Conservation (phyloP, 2,797 vertebrate genomes). For the Siniperca scherzeri region DNA sequence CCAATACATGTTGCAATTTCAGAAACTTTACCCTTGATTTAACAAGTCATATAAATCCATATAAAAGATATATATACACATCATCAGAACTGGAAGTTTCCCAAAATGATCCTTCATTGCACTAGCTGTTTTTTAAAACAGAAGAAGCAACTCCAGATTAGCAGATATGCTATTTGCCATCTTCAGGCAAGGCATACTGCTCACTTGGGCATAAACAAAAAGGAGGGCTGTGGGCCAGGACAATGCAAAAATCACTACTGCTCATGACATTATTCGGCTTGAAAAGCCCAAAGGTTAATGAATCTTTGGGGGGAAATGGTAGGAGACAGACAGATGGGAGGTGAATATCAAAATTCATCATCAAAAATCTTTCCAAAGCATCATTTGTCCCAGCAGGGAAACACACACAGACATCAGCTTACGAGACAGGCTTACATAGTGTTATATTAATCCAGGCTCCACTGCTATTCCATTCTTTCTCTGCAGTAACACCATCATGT, state of each 20-base stretch:
- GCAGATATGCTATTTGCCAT: constrained; percentile 61
- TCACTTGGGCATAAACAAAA: constrained; percentile 60
- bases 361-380: constrained; percentile 59
- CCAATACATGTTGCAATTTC: neutral
- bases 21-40: constrained; percentile 7
- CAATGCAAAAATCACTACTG: constrained; percentile 20
- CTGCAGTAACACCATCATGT: constrained; percentile 11
- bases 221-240: constrained; percentile 23
- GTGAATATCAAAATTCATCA: constrained; percentile 58
- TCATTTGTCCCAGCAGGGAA: constrained; percentile 53
- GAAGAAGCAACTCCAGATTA: constrained; percentile 30
- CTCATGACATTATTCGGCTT: constrained; percentile 50
- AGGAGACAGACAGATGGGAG: constrained; percentile 54
- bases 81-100: constrained; percentile 5
- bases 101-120: constrained; percentile 19
- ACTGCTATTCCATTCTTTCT: constrained; percentile 21
- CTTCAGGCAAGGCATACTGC: constrained; percentile 40
- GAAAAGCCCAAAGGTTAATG: constrained; percentile 62
- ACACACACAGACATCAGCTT: constrained; percentile 57
- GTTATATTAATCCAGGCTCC: constrained; percentile 53
- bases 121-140: constrained; percentile 11
- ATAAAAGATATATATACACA: too few species aligned
- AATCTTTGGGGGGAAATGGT: constrained; percentile 31
- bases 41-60: neutral
- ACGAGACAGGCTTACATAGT: constrained; percentile 43